A percentile compares a stretch with the other conserved stretches of the same genome.
These are phyloP conservation scores for Dicaeum eximium DNA, from an alignment of 2,113 vertebrate species.

Conservation along the genomic window DNA sequence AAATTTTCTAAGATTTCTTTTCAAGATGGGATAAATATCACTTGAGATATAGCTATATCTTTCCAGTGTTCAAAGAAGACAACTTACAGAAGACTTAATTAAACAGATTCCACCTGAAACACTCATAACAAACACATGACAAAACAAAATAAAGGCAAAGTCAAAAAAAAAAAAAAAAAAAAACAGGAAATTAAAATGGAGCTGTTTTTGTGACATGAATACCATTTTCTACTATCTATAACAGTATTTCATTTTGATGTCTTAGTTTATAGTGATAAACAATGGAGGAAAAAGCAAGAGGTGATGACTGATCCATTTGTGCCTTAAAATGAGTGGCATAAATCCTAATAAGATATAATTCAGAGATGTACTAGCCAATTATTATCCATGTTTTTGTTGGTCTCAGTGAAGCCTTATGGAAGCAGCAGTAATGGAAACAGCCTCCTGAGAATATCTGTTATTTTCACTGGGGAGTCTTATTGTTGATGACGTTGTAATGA, in stretches of 20 bases:
- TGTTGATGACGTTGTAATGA: neutral
- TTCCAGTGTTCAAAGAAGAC: neutral
- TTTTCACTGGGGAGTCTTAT: neutral
- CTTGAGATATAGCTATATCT: neutral
- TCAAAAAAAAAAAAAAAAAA: neutral
- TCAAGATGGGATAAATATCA: neutral
- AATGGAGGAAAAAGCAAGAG: neutral
- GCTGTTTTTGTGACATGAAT: neutral
- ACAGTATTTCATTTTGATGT: neutral
- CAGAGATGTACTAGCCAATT: neutral
- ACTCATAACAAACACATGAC: accelerated
- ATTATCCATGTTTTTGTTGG: neutral
- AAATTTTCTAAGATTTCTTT: neutral
- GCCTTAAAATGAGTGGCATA: neutral
- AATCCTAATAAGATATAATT: conserved; percentile 13
- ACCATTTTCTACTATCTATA: neutral
- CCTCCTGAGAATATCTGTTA: neutral
- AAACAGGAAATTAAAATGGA: neutral
- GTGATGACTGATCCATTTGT: neutral
- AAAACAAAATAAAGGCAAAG: neutral
- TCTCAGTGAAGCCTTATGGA: neutral
- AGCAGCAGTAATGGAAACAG: neutral
- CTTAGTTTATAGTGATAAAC: neutral
- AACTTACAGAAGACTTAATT: neutral
- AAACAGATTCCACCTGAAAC: neutral